A percentile compares a stretch with the other conserved stretches of the same genome.
These are phyloP conservation scores for Atta cephalotes DNA, from an alignment of 1,140 invertebrate genomes.

Conservation along the genomic window DNA sequence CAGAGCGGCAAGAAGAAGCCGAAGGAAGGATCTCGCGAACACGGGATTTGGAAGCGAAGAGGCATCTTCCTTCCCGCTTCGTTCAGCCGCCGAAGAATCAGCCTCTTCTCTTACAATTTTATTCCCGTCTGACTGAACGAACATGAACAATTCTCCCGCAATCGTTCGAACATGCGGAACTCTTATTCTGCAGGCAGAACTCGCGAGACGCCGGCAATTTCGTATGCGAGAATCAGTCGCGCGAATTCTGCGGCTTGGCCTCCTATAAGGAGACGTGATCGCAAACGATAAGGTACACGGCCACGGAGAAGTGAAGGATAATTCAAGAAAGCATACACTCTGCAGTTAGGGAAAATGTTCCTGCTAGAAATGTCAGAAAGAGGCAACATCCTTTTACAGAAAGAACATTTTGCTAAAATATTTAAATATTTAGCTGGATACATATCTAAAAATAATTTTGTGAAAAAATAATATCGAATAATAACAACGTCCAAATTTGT, in stretches of 20 bases:
- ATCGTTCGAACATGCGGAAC: constrained; percentile 1
- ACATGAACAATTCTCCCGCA: constrained; percentile 24
- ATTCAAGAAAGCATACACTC: not conserved
- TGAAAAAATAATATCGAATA: too few relatives aligned
- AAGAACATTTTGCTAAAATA: too few relatives aligned
- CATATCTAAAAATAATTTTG: not conserved
- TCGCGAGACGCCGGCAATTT: constrained; percentile 26
- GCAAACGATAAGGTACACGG: constrained; percentile 3
- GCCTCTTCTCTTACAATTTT: constrained; percentile 36
- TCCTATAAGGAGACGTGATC: constrained; percentile 8
- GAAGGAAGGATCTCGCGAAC: not conserved
- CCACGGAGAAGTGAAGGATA: not conserved
- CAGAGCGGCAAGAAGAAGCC: constrained; percentile 21
- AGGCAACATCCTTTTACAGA: not conserved
- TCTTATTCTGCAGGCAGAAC: constrained; percentile 24
- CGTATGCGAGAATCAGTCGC: constrained; percentile 8
- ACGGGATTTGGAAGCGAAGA: constrained; percentile 46
- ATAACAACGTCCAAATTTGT: too few relatives aligned
- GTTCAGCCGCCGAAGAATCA: not conserved
- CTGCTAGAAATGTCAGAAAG: not conserved
- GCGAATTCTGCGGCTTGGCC: constrained; percentile 10
- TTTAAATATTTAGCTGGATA: too few relatives aligned
- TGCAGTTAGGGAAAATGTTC: not conserved
- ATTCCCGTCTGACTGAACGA: constrained; percentile 18
- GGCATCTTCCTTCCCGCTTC: constrained; percentile 13